Percentiles rank a stretch among this genome's conserved stretches.
These are phyloP conservation scores for Xenopus borealis DNA, from an alignment of 2,113 vertebrate species.

Conservation along the genomic window DNA sequence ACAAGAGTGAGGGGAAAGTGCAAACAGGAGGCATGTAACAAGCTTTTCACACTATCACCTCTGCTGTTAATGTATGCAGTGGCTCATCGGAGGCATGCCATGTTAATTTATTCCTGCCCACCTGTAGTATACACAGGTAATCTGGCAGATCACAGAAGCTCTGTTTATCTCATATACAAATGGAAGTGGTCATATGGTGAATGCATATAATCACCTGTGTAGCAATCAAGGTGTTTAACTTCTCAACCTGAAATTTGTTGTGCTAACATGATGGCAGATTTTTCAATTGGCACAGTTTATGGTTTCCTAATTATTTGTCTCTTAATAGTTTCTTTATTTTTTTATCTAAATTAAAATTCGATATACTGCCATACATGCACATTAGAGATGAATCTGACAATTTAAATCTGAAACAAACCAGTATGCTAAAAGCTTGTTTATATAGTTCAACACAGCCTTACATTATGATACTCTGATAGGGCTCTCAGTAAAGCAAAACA, in stretches of 20 bases:
- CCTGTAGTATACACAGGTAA: slow-evolving; percentile 79
- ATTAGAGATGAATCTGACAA: no score
- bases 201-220: slow-evolving; percentile 60
- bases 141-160: slow-evolving; percentile 55
- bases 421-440: no score
- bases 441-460: no score
- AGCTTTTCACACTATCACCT: slow-evolving; percentile 71
- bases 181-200: slow-evolving; percentile 65
- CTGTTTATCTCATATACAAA: slow-evolving; percentile 54
- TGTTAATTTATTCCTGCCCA: slow-evolving; percentile 86
- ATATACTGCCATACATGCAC: no score
- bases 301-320: slow-evolving; percentile 66
- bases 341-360: no score
- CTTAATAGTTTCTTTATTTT: not conserved
- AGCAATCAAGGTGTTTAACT: slow-evolving; percentile 67
- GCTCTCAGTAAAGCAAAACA: no score
- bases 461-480: no score
- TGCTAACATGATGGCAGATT: slow-evolving; percentile 62
- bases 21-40: slow-evolving; percentile 68
- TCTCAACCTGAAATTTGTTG: slow-evolving; percentile 66
- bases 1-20: slow-evolving; percentile 58
- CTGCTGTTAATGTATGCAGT: slow-evolving; percentile 85
- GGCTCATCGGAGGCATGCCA: slow-evolving; percentile 76
- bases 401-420: no score
- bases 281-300: slow-evolving; percentile 57